Evolutionary conservation across 2,888 invertebrate genomes (phyloP), one percentile per base, ranked within the genome.

Genomic region (Sclerodermus sp.): DNA sequence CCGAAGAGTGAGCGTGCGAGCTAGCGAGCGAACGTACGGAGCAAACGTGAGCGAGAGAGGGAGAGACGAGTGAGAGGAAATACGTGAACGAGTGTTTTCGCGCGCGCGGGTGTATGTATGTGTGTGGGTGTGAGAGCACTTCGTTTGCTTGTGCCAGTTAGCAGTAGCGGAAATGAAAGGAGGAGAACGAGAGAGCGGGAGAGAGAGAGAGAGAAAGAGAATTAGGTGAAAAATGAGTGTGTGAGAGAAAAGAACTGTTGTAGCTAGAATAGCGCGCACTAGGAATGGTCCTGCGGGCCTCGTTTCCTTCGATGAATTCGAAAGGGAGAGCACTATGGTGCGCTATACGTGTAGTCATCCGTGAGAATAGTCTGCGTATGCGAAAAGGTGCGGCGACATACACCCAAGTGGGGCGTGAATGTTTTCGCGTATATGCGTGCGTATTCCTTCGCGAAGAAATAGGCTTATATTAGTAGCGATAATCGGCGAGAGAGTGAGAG

Each of bases 21-120:
- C 77, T 31, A 76, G 76, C 51, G 77, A 76, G 64, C 76, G 68
- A 73, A 61, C 51, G 45, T 55, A 42, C 10, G 18, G 77, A 76
- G 64, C 76, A 67, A 73, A 61, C 51, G 45, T 55, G 43, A 9
- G 18, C 23, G 23, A 23, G 8, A 23, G 8, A 8, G 23, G 4
- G 8, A 23, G 8, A 3, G 23, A 3, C 4, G 23, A 23, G 23
- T 23, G 23, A 23, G 23, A 23, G 23, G 23, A 3, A 5, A 3
- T 23, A 3, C 23, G 23, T 5, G 23, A 23, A 8, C 23, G 23
- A 23, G 23, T 23, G 23, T 23, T 8, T 23, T 5, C 23, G 23
- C 8, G 23, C 3, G 3, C 8, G n/a, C 8, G 3, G 23, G 4
- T 23, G 23, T 8, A 5, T 23, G 23, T 8, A 8, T 23, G 23